phyloP scores from a whole-genome alignment of 2,797 vertebrate species.

The Phrynocephalus vlangalii region DNA sequence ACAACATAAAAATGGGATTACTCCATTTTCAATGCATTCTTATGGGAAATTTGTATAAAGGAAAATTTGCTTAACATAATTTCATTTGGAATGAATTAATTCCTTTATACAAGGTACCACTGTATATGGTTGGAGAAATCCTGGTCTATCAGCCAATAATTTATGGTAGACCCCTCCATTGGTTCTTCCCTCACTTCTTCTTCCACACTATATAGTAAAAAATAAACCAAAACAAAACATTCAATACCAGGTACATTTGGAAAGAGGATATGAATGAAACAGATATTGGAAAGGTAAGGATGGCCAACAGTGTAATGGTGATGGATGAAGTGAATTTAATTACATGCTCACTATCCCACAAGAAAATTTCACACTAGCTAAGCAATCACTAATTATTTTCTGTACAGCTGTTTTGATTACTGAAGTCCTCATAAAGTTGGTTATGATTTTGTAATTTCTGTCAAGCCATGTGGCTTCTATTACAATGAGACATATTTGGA shows the following conservation, averaged over 20 bases:
- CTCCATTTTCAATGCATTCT: too few species aligned
- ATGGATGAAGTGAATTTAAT: background rate
- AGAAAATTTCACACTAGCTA: background rate
- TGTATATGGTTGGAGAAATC: too few species aligned
- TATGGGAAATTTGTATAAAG: too few species aligned
- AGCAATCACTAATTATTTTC: background rate
- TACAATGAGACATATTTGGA: slow-evolving; percentile 27
- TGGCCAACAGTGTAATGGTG: background rate
- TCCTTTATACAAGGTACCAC: too few species aligned
- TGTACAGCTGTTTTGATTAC: background rate
- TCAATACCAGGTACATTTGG: background rate
- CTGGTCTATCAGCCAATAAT: too few species aligned
- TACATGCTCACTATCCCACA: background rate
- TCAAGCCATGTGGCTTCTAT: slow-evolving; percentile 15
- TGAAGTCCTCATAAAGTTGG: background rate
- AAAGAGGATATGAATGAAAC: background rate
- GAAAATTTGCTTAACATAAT: too few species aligned
- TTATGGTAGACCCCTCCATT: too few species aligned
- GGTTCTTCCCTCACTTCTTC: too few species aligned
- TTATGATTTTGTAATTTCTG: slow-evolving; percentile 15
- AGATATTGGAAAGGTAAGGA: background rate
- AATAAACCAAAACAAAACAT: too few species aligned
- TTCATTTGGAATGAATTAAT: too few species aligned
- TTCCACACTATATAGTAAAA: too few species aligned
- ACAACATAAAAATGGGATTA: too few species aligned